A percentile compares a stretch with the other conserved stretches of the same genome.
These are phyloP conservation scores for Parapsyche elsis DNA, from an alignment of 1,140 invertebrate species.

Conservation along the genomic window DNA sequence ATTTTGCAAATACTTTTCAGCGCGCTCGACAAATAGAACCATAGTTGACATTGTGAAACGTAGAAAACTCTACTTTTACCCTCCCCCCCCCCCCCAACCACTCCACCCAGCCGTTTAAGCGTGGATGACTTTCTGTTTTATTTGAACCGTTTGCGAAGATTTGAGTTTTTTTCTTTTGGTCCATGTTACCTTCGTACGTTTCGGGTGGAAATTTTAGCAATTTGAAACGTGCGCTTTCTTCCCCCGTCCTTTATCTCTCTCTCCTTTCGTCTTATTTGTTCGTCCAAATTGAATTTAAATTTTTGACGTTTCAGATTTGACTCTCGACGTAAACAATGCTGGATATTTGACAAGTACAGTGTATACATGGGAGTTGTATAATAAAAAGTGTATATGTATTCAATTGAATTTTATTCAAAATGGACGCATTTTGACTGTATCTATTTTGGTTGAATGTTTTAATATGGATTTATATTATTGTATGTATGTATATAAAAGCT, in stretches of 20 bases:
- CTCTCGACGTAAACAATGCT: background rate
- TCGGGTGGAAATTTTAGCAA: slow-evolving; percentile 54
- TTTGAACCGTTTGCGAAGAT: slow-evolving; percentile 39
- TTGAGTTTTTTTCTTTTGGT: slow-evolving; percentile 15
- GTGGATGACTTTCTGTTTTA: slow-evolving; percentile 42
- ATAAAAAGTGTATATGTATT: too few species aligned
- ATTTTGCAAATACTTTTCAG: background rate
- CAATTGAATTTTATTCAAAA: too few species aligned
- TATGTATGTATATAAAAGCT: background rate
- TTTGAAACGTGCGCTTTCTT: slow-evolving; percentile 27
- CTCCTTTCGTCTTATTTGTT: slow-evolving; percentile 52
- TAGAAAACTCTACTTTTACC: slow-evolving; percentile 9
- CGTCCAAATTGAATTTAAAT: slow-evolving; percentile 56
- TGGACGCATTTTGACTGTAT: too few species aligned
- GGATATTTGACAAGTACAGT: background rate
- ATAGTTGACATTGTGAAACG: slow-evolving; percentile 13
- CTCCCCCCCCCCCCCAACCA: background rate
- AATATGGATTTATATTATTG: too few species aligned
- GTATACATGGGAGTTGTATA: background rate
- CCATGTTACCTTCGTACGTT: slow-evolving; percentile 46
- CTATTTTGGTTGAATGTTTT: background rate
- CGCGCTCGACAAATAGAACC: background rate
- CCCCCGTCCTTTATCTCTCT: slow-evolving; percentile 32
- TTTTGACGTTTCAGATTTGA: slow-evolving; percentile 45
- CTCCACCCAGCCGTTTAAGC: background rate